Evolutionary conservation across 2,113 vertebrate species (phyloP), one percentile per base, ranked within the genome.

Genomic region (Trochalopteron elliotii): DNA sequence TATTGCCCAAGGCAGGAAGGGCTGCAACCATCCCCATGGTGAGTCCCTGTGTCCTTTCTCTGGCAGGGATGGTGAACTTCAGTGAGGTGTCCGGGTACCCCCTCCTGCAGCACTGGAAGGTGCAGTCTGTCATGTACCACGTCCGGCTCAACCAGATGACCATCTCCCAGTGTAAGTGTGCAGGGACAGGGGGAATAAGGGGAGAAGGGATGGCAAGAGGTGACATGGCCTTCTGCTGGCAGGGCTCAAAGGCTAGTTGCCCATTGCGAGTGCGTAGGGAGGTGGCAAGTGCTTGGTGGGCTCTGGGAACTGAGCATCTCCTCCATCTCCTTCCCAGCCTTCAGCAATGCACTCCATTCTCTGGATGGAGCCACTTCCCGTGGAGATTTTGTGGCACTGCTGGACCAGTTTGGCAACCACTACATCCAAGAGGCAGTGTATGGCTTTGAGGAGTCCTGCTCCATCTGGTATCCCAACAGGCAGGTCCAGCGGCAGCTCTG

Each of bases 391-490:
- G 98, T 99, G 84, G 98, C 99, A 1, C 98, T 99, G 91, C 97
- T 99, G 93, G 98, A 99, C 91, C 99, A 99, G 94, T 99, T 99
- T 92, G 99, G 99, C 70, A 99, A 99, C 96, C 99, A 99, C 96
- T 99, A 99, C n/a, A 99, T 99, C 82, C 99, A 99, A 90, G 99
- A 99, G 97, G 99, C 99, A 2, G 95, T 99, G 67, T 99, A 99
- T 0, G 99, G 99, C 85, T 99, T 99, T n/a, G 99, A 99, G 97
- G 99, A 99, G 96, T 98, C 99, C 96, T 99, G 99, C 85, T 99
- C 98, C 94, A 99, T 99, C 97, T 99, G 99, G 99, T 99, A 99
- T 96, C 99, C 99, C 95, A 99, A 99, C 96, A 99, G 98, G 65
- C 99, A 99, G 97, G 99, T 99, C 82, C 99, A 99, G 97, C 98